Evolutionary conservation across 2,888 invertebrate species (phyloP).

Genomic region (Stramonita haemastoma): DNA sequence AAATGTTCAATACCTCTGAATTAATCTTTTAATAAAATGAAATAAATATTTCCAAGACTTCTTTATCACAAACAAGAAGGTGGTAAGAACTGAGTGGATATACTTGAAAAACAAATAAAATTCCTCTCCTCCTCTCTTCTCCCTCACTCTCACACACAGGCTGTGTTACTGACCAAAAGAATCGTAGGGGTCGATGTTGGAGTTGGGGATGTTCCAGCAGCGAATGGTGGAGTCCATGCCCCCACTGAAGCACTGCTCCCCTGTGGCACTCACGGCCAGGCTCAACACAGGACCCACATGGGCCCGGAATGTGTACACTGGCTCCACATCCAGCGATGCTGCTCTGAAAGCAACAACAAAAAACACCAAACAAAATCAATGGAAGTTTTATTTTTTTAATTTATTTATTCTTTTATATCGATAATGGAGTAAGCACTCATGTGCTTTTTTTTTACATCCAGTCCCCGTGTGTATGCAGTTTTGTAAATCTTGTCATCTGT

Average conservation of each 20-base stretch:
- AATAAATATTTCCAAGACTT: too few species aligned
- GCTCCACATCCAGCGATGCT: conserved; percentile 95
- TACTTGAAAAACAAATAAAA: background rate
- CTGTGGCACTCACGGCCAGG: conserved; percentile 93
- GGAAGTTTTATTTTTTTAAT: too few species aligned
- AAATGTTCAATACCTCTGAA: too few species aligned
- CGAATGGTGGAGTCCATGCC: conserved; percentile 95
- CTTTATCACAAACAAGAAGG: too few species aligned
- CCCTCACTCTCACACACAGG: background rate
- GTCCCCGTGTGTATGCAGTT: too few species aligned
- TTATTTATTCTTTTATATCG: too few species aligned
- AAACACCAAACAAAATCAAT: background rate
- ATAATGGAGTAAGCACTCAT: too few species aligned
- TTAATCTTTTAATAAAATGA: too few species aligned
- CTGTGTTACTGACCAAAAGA: conserved; percentile 83
- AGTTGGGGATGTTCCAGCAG: conserved; percentile 96
- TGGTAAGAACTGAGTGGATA: too few species aligned
- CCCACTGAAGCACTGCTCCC: conserved; percentile 96
- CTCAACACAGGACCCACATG: conserved; percentile 95
- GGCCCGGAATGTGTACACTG: conserved; percentile 97
- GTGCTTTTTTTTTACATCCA: too few species aligned
- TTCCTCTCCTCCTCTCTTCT: background rate
- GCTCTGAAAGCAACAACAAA: conserved; percentile 73
- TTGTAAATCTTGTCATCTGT: too few species aligned
- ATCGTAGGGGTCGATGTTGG: conserved; percentile 97